Conservation (phyloP, 2,888 invertebrate genomes). For the Anthoptus insignis region DNA sequence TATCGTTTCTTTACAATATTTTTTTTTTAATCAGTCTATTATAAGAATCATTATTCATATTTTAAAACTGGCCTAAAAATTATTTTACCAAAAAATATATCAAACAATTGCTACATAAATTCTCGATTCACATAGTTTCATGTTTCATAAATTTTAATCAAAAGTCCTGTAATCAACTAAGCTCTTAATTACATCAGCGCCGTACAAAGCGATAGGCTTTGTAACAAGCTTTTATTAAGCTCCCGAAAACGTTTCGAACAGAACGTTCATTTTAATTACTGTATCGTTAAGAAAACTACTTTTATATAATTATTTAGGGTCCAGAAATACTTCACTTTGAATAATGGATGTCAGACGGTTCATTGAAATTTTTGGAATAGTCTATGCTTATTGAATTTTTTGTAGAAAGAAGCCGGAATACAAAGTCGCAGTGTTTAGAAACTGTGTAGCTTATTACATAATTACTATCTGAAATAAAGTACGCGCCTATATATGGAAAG, state of each 20-base stretch:
- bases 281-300: constrained; percentile 23
- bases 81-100: not conserved
- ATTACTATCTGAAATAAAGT: no score
- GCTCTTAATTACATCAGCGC: constrained; percentile 26
- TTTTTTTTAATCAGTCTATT: no score
- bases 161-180: constrained; percentile 27
- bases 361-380: not conserved
- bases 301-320: constrained; percentile 1
- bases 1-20: no score
- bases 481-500: no score
- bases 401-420: no score
- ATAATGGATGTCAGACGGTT: not conserved
- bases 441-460: no score
- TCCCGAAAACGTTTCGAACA: constrained; percentile 18
- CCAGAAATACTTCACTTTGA: constrained; percentile 1
- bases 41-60: no score
- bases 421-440: no score
- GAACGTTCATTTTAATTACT: constrained; percentile 13
- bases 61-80: not conserved
- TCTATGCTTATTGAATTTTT: no score
- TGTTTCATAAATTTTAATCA: constrained; percentile 24
- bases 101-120: not conserved
- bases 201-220: constrained; percentile 25
- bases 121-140: not conserved
- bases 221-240: constrained; percentile 29